Evolutionary conservation across 2,797 vertebrate species (phyloP).

Genomic region (Thaleichthys pacificus): DNA sequence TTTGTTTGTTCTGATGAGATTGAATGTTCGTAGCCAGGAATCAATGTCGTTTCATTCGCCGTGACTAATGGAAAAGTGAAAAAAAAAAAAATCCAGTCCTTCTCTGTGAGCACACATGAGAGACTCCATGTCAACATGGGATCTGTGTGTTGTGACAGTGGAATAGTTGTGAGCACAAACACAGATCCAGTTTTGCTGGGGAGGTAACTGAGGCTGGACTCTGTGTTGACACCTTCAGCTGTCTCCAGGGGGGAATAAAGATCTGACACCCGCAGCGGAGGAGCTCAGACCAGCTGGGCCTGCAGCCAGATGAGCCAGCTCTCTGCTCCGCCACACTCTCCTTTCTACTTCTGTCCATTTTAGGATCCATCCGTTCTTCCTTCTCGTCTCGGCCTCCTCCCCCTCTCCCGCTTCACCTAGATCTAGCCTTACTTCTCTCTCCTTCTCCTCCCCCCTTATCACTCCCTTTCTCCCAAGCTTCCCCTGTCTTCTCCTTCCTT

Average conservation of each 20-base stretch:
- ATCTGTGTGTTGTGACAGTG: slow-evolving; percentile 73
- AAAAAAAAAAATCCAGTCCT: neutral
- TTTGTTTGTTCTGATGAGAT: neutral
- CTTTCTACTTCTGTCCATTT: too few species aligned
- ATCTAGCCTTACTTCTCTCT: neutral
- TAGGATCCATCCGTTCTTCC: slow-evolving; percentile 19
- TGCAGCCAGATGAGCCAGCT: slow-evolving; percentile 71
- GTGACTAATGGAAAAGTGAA: neutral
- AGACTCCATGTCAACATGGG: slow-evolving; percentile 54
- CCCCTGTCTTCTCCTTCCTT: neutral
- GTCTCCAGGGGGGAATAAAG: slow-evolving; percentile 76
- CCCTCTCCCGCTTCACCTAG: slow-evolving; percentile 27
- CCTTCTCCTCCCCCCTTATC: neutral
- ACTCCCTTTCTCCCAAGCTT: neutral
- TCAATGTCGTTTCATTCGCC: neutral
- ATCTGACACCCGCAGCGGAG: slow-evolving; percentile 69
- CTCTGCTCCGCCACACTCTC: slow-evolving; percentile 49
- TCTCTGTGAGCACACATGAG: slow-evolving; percentile 26
- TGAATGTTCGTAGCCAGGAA: neutral
- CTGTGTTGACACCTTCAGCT: slow-evolving; percentile 80
- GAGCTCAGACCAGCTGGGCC: slow-evolving; percentile 71
- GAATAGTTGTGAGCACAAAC: slow-evolving; percentile 65
- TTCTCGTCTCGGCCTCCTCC: slow-evolving; percentile 14
- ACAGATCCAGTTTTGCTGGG: slow-evolving; percentile 61
- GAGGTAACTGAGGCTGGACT: slow-evolving; percentile 63